phyloP scores from a whole-genome alignment of 23 tunicate species.

The Ciona savignyi region DNA sequence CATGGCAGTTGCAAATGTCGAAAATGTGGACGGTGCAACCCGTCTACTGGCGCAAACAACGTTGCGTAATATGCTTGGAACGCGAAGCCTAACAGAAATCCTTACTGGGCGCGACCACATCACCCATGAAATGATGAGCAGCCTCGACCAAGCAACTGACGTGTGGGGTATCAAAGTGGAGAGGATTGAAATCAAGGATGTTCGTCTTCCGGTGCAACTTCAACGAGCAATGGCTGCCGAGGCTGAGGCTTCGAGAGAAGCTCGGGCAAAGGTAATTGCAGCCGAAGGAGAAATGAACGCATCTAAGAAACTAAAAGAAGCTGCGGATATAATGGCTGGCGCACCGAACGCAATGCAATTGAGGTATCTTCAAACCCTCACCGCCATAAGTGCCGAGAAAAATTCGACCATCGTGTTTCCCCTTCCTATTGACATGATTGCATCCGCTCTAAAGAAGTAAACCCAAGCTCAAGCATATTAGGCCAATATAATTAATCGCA shows the following conservation, averaged over 20 bases:
- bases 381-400: conserved; percentile 88
- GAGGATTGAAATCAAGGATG: conserved; percentile 89
- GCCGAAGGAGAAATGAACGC: conserved; percentile 98
- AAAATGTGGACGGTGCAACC: conserved; percentile 83
- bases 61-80: conserved; percentile 84
- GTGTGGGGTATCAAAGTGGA: conserved; percentile 95
- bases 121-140: conserved; percentile 47
- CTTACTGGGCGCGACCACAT: conserved; percentile 84
- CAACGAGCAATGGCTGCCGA: conserved; percentile 99
- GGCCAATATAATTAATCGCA: too few relatives aligned
- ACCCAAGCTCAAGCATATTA: too few relatives aligned
- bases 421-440: conserved; percentile 71
- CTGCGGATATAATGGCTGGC: conserved; percentile 75
- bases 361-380: conserved; percentile 77
- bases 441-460: conserved; percentile 11
- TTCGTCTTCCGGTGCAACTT: conserved; percentile 65
- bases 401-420: conserved; percentile 94
- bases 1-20: conserved; percentile 61
- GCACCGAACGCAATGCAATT: conserved; percentile 94
- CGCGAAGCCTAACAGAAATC: conserved; percentile 60
- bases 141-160: conserved; percentile 78
- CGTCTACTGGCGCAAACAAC: conserved; percentile 93
- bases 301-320: conserved; percentile 80
- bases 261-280: conserved; percentile 95
- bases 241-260: conserved; percentile 95